Percentiles rank a stretch among this genome's conserved stretches.
Evolutionary conservation across 92 coral and sea anemone genomes (phyloP).

Genomic region (Porites divaricata): DNA sequence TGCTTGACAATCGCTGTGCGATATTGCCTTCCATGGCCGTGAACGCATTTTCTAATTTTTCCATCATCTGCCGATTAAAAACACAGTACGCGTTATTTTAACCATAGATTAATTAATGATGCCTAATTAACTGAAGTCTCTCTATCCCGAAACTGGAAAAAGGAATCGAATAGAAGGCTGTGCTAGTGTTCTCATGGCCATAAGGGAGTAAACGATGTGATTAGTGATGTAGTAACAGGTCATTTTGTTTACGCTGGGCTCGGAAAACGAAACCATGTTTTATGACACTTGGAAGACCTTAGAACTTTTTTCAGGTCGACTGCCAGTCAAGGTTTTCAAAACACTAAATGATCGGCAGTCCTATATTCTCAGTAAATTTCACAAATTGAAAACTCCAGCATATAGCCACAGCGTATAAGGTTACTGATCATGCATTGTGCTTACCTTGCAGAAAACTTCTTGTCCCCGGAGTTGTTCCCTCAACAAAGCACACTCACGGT

Average conservation of each 20-base stretch:
- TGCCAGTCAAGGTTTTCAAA: too few relatives aligned
- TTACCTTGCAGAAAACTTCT: constrained; percentile 34
- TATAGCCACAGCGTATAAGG: background rate
- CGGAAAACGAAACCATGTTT: too few relatives aligned
- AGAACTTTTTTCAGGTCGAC: too few relatives aligned
- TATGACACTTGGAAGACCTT: too few relatives aligned
- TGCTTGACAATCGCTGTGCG: background rate
- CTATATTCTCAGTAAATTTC: background rate
- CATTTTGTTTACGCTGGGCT: too few relatives aligned
- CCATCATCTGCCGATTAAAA: constrained; percentile 1
- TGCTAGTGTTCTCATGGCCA: too few relatives aligned
- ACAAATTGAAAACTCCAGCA: background rate
- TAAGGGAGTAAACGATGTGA: too few relatives aligned
- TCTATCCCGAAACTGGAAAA: background rate
- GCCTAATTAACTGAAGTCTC: background rate
- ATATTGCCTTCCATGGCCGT: constrained; percentile 16
- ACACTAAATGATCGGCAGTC: too few relatives aligned
- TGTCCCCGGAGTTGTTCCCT: constrained; percentile 21
- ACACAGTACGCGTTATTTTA: background rate
- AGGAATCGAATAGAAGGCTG: too few relatives aligned
- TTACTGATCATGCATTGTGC: background rate
- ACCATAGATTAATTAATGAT: background rate
- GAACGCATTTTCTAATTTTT: constrained; percentile 10
- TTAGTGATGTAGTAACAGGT: too few relatives aligned
- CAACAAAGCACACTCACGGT: constrained; percentile 15